phyloP scores from a whole-genome alignment of 2,113 vertebrate genomes.

The Chinchilla lanigera region DNA sequence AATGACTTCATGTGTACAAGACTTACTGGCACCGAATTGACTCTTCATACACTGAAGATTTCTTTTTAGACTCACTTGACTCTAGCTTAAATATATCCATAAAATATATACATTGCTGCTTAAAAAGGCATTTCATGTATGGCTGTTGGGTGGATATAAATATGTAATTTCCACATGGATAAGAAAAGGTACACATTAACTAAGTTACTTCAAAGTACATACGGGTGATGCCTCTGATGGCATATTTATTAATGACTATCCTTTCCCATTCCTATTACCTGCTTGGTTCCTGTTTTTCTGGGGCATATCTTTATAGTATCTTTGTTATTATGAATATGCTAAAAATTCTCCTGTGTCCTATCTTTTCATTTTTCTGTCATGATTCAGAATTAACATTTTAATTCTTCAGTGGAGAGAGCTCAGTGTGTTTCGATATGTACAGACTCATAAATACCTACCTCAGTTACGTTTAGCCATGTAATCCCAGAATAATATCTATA shows the following conservation, averaged over 20 bases:
- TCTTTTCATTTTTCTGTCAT: neutral
- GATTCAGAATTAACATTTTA: neutral
- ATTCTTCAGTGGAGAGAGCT: neutral
- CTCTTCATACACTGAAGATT: neutral
- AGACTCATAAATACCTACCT: neutral
- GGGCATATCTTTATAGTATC: neutral
- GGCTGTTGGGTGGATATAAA: neutral
- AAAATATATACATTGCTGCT: neutral
- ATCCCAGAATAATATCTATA: neutral
- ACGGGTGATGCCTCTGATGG: neutral
- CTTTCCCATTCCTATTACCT: neutral
- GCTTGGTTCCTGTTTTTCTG: neutral
- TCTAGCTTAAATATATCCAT: neutral
- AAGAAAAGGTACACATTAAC: neutral
- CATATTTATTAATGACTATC: neutral
- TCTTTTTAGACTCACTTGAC: neutral
- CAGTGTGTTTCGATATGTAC: neutral
- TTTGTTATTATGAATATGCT: neutral
- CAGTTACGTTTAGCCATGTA: neutral
- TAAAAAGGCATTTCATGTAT: neutral
- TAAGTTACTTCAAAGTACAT: neutral
- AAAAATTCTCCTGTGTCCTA: neutral
- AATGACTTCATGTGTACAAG: constrained; percentile 4
- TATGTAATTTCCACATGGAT: neutral
- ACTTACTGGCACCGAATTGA: neutral